Percentiles rank a stretch among this genome's conserved stretches.
Conservation (phyloP, 2,888 invertebrate species). For the Morpho deidamia region DNA sequence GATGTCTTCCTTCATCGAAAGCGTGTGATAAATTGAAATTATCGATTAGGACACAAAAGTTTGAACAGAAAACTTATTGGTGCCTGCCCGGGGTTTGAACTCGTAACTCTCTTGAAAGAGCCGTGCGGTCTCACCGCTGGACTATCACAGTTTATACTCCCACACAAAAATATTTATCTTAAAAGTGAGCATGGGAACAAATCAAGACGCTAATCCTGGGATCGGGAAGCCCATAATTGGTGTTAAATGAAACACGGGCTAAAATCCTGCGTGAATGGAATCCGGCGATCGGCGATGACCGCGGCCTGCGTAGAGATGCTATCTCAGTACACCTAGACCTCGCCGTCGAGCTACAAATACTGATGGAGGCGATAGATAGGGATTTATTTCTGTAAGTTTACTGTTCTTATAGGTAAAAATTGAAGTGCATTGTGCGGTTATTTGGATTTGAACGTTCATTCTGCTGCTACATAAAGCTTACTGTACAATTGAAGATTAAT, state of each 20-base stretch:
- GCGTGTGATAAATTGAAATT: no score
- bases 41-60: no score
- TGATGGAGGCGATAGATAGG: background rate
- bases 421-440: no score
- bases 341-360: conserved; percentile 4
- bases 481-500: no score
- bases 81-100: no score
- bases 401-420: background rate
- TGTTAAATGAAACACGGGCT: conserved; percentile 75
- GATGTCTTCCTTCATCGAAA: no score
- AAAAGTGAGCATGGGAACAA: conserved; percentile 24
- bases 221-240: conserved; percentile 77
- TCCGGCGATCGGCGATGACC: conserved; percentile 73
- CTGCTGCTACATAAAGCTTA: no score
- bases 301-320: conserved; percentile 66
- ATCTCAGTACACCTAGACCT: conserved; percentile 70
- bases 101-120: no score
- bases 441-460: no score
- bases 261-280: conserved; percentile 75
- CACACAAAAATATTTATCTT: conserved; percentile 7
- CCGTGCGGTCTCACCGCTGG: no score
- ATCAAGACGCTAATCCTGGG: conserved; percentile 37
- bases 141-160: no score
- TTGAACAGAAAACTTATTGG: no score
- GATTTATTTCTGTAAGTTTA: background rate